A percentile compares a stretch with the other conserved stretches of the same genome.
Conservation (phyloP, 2,797 vertebrate genomes). For the Austrolebias charrua region DNA sequence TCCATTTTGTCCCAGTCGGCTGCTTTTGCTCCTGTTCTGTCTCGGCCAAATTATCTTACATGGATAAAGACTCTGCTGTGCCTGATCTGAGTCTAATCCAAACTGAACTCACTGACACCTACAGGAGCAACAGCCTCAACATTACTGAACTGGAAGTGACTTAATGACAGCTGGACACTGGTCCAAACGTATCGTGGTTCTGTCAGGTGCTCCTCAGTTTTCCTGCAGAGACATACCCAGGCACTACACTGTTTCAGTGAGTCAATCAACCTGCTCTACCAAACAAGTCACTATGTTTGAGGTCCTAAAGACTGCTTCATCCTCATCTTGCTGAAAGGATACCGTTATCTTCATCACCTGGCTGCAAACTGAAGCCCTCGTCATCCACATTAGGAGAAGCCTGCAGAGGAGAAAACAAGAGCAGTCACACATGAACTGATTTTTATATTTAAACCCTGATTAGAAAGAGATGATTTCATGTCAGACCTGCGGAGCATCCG, state of each 20-base stretch:
- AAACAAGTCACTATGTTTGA: constrained; percentile 56
- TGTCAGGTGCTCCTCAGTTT: not conserved
- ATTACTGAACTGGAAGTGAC: not conserved
- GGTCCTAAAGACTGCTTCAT: constrained; percentile 24
- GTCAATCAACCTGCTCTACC: constrained; percentile 34
- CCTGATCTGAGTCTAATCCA: constrained; percentile 29
- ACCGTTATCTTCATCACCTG: constrained; percentile 84
- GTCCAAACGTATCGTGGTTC: not conserved
- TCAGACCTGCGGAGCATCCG: constrained; percentile 8
- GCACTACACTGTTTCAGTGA: constrained; percentile 47
- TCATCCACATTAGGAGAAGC: constrained; percentile 95
- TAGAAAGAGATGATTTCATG: constrained; percentile 13
- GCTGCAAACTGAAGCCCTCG: constrained; percentile 95
- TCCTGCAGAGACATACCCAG: constrained; percentile 17
- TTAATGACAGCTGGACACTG: not conserved
- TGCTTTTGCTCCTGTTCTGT: constrained; percentile 7
- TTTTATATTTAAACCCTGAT: constrained; percentile 20
- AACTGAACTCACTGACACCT: not conserved
- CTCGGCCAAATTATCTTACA: constrained; percentile 21
- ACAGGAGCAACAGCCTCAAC: no score
- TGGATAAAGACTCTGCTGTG: constrained; percentile 13
- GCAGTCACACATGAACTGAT: not conserved
- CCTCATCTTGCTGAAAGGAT: constrained; percentile 71
- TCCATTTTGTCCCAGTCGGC: no score
- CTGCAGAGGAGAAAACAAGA: constrained; percentile 63